Base-by-base conservation (phyloP, 2,888 invertebrate genomes). In the Nebria brevicollis region DNA sequence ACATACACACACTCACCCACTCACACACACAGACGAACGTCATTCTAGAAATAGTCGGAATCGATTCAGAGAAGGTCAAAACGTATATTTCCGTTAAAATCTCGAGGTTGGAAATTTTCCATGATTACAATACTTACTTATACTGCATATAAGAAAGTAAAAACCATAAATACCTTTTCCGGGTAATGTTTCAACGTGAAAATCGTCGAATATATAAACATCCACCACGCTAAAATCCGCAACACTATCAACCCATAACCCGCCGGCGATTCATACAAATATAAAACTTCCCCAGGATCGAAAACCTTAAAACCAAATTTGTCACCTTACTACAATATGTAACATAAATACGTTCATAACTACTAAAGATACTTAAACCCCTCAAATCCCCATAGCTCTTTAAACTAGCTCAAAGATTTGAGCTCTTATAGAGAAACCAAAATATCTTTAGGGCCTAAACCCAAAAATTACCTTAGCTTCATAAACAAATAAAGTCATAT, bases 211-310 rank as follows among this genome's bases (percentile, higher is more conserved):
- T 93, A 92, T 0, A 93, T 90, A 85, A 97, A 97, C 90, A 97
- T 94, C 82, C 93, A 90, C 96, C 97, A 98, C 0, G 96, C 96
- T 0, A 93, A 85, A 0, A 96, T 89, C 70, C 96, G 91, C 77
- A 97, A 88, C 3, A 92, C 91, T 10, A 97, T 93, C 6, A 98
- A 89, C 0, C 94, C 94, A 85, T 96, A 96, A 0, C 98, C 98
- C 0, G 97, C 95, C 0, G 96, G 95, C 68, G 96, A 96, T 89
- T 98, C 97, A 86, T 97, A 98, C 1, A 97, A 88, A 87, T 98
- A 97, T 11, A 97, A 88, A 0, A 98, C 97, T 88, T 95, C 92
- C 1, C 97, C 98, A 0, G 97, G 97, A 88, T 98, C 98, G 87
- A 97, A 97, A 0, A 94, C 93, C 95, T 96, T 54, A 11, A 54